Base-by-base conservation (phyloP, 35 echinoderm and acorn worm genomes). In the Ophioderma brevispina region DNA sequence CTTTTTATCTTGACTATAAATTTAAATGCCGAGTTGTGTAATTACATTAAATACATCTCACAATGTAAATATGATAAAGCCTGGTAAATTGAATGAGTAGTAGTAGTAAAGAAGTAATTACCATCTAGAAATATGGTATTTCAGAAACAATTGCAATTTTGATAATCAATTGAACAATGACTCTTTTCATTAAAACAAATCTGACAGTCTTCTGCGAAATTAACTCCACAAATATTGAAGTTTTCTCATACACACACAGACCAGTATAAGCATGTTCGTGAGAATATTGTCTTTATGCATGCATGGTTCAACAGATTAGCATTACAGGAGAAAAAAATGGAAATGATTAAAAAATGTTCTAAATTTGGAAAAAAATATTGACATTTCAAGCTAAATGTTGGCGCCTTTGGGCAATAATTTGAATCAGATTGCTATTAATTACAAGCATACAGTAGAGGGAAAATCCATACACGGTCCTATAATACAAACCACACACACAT, bases 351-450 rank as follows among this genome's bases (percentile, higher is more conserved):
- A 13, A 25, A 25, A 18, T 70, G 59, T 30, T 70, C 59, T 70
- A 25, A 70, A 70, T 70, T 70, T 70, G 59, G 59, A 2, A 70
- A 70, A 70, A 70, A 70, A 70, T 70, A 70, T 70, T 30, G 59
- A 70, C 59, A 70, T 70, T 70, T 70, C n/a, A 18, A 70, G 15
- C 28, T 70, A 25, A 70, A 70, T 25, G 15, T 70, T 70, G 59
- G 17, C 10, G 28, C 59, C 59, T 70, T 2, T 18, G 28, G 59
- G 59, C 59, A 70, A 70, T 70, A 25, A 15, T 70, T 70, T 30
- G 3, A 70, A 70, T 70, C 59, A 70, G 59, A 15, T 70, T 70
- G 23, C 28, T 70, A 70, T 70, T 70, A 70, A 70, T 70, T 70
- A 70, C 59, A 70, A 3, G 28, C 59, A 70, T 70, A 25, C 1